Evolutionary conservation across 2,113 vertebrate species (phyloP).

Genomic region (Beaufortia kweichowensis): DNA sequence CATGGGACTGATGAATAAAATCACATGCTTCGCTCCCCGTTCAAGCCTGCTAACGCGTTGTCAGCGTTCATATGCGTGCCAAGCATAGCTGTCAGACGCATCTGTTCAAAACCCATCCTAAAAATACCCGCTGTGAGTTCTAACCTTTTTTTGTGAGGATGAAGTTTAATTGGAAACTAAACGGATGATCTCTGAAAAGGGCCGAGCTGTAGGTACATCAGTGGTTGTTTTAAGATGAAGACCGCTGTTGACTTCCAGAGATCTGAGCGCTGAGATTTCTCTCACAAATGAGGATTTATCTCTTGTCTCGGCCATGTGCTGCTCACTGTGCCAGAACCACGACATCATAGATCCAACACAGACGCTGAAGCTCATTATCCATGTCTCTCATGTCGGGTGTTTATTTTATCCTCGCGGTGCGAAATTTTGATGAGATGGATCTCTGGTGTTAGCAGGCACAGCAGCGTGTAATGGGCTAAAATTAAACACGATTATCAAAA

Average conservation of each 20-base stretch:
- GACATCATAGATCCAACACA: neutral
- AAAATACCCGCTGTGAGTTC: constrained; percentile 45
- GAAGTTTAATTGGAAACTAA: constrained; percentile 54
- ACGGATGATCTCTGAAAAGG: constrained; percentile 44
- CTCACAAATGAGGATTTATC: constrained; percentile 56
- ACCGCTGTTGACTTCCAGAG: too few relatives aligned
- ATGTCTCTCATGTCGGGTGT: neutral
- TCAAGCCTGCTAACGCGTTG: constrained; percentile 13
- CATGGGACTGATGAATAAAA: neutral
- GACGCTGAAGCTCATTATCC: neutral
- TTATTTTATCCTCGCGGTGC: constrained; percentile 23
- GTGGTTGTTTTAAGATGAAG: too few relatives aligned
- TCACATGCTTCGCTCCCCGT: neutral
- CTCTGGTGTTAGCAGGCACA: constrained; percentile 32
- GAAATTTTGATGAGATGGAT: constrained; percentile 32
- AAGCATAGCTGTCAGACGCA: constrained; percentile 23
- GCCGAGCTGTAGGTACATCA: neutral
- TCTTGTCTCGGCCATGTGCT: neutral
- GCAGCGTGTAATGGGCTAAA: constrained; percentile 32
- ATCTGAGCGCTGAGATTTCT: neutral
- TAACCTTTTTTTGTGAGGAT: constrained; percentile 44
- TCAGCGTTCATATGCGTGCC: constrained; percentile 20
- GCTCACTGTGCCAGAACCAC: constrained; percentile 34
- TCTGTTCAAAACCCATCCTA: constrained; percentile 31
- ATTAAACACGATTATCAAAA: constrained; percentile 45